phyloP scores from a whole-genome alignment of 2,797 vertebrate species.

The Acropternis orthonyx region DNA sequence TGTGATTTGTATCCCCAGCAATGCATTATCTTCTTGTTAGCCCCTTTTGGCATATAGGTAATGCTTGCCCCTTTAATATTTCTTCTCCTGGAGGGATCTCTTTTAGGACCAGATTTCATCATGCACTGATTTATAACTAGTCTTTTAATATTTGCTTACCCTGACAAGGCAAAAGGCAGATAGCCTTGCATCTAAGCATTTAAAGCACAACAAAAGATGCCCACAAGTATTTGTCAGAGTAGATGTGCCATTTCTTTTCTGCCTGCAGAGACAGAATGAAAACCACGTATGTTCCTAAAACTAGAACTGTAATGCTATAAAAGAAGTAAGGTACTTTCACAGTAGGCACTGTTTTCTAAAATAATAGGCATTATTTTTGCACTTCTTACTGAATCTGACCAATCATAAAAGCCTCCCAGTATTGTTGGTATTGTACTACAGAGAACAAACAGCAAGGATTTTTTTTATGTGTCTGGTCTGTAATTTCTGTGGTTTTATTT shows the following conservation, averaged over 20 bases:
- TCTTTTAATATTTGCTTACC: neutral
- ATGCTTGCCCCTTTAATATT: neutral
- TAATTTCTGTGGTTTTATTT: neutral
- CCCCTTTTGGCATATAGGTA: neutral
- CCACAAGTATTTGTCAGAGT: neutral
- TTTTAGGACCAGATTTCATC: neutral
- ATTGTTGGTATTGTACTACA: neutral
- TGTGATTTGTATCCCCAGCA: neutral
- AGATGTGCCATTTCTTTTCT: neutral
- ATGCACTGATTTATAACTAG: neutral
- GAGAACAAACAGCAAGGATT: neutral
- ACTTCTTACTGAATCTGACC: neutral
- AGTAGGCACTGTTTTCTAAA: neutral
- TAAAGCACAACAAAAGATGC: neutral
- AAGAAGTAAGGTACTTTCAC: neutral
- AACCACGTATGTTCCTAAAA: neutral
- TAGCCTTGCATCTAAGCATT: neutral
- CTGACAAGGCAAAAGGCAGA: neutral
- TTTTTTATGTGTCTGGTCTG: neutral
- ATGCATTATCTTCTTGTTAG: neutral
- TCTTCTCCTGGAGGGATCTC: neutral
- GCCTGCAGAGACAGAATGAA: neutral
- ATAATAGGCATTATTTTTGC: neutral
- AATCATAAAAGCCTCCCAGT: neutral
- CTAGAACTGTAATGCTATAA: neutral